Conservation (phyloP, 53 echinoderm and acorn worm species). For the Pentamera pediparva region DNA sequence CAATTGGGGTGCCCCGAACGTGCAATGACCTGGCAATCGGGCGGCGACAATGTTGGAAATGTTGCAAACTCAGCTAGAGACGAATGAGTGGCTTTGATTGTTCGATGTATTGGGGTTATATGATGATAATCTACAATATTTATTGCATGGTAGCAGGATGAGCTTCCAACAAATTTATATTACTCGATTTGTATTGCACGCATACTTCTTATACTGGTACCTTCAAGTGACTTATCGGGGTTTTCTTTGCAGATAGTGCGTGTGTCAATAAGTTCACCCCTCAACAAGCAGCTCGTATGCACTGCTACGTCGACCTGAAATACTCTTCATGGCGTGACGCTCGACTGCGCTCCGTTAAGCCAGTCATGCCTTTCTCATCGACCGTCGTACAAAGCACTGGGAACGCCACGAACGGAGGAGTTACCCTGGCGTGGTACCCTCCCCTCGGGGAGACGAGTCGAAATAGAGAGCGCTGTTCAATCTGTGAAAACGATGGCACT, state of each 20-base stretch:
- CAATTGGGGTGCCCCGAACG: too few species aligned
- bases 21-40: too few species aligned
- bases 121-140: too few species aligned
- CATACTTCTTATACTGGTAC: too few species aligned
- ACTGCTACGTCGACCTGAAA: slow-evolving; percentile 86
- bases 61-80: too few species aligned
- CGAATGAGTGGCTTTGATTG: too few species aligned
- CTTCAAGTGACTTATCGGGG: not conserved
- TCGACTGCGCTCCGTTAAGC: slow-evolving; percentile 7
- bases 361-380: slow-evolving; percentile 53
- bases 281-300: slow-evolving; percentile 89
- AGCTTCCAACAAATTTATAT: too few species aligned
- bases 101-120: too few species aligned
- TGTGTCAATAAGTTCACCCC: slow-evolving; percentile 80
- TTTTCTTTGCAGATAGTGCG: slow-evolving; percentile 48
- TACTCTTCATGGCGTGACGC: slow-evolving; percentile 60
- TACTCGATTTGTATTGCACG: too few species aligned
- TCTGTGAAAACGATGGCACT: slow-evolving; percentile 44
- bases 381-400: slow-evolving; percentile 29
- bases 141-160: too few species aligned
- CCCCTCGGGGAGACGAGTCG: slow-evolving; percentile 38
- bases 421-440: slow-evolving; percentile 76
- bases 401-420: slow-evolving; percentile 14
- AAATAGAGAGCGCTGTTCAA: slow-evolving; percentile 25
- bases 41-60: too few species aligned